phyloP scores from a whole-genome alignment of 1,140 invertebrate species.

The Zaprionus kolodkinae region DNA sequence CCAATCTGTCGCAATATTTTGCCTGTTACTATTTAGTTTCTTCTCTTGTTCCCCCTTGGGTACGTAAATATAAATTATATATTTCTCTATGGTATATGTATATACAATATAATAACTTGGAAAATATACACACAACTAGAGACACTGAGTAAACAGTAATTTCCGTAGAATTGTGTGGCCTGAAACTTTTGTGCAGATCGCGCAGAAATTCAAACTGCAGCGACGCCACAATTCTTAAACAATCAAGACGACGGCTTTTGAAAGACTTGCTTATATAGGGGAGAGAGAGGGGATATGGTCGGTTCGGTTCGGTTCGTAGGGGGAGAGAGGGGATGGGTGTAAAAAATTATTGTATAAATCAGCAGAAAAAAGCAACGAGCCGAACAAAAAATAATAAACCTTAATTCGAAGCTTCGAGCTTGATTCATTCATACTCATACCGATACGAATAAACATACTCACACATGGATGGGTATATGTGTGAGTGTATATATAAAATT shows the following conservation, averaged over 20 bases:
- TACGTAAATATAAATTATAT: conserved; percentile 13
- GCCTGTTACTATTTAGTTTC: conserved; percentile 24
- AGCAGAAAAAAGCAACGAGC: conserved; percentile 66
- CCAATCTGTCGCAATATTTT: conserved; percentile 50
- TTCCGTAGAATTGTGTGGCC: conserved; percentile 64
- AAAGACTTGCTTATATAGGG: conserved; percentile 20
- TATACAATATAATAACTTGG: conserved; percentile 31
- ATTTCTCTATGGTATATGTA: neutral
- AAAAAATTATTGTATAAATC: conserved; percentile 76
- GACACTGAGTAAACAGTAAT: conserved; percentile 48
- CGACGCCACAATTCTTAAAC: conserved; percentile 78
- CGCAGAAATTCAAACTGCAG: conserved; percentile 78
- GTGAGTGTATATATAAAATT: neutral
- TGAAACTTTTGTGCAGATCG: conserved; percentile 63
- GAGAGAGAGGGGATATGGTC: neutral
- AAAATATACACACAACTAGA: conserved; percentile 53
- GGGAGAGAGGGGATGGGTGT: conserved; percentile 10
- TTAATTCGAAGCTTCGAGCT: conserved; percentile 77
- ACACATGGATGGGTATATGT: conserved; percentile 6
- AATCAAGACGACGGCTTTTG: conserved; percentile 65
- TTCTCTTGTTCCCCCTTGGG: conserved; percentile 15
- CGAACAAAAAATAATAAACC: conserved; percentile 75
- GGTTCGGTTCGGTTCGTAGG: neutral
- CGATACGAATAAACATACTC: conserved; percentile 5
- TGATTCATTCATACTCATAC: conserved; percentile 71